Base-by-base conservation (phyloP, 2,113 vertebrate genomes). In the Coryphaenoides rupestris region DNA sequence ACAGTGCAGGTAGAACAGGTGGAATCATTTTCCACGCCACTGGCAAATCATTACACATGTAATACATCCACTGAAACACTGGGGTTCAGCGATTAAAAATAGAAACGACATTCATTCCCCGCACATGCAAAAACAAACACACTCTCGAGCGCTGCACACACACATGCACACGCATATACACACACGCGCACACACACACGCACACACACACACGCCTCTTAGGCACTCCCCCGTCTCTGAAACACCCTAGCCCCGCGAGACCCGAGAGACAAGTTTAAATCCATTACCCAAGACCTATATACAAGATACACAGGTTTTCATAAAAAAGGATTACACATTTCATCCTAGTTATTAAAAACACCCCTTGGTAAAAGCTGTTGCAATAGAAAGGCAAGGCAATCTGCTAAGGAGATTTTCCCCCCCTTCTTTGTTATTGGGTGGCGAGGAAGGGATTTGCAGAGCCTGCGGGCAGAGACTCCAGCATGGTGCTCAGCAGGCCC, bases 351-450 rank as follows among this genome's bases (percentile, higher is more conserved):
- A 80, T 80, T 80, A 80, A 85, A 50, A 84, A 81, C 72, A 69
- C 69, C 22, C 68, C 26, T 68, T 54, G 55, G 40, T 78, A 80
- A 84, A 79, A 84, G 60, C 76, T 73, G 64, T 46, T 6, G 28
- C 7, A 55, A 67, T 59, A 62, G 53, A 68, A 78, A 81, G 54
- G 73, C 59, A 69, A 80, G 69, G 63, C 67, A 81, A 82, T 81
- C 77, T 84, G 76, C 73, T 79, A 80, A 86, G 75, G 76, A 83
- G 79, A 85, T 89, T 87, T 76, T 19, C 62, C 62, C 68, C 17
- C 62, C 62, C 68, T 77, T 60, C 58, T 73, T 68, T 78, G 57
- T 60, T 70, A 60, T 62, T 66, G 55, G 64, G 58, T 66, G 62
- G 69, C 67, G 13, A 52, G 69, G 23, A 62, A 55, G 47, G 66